Conservation (phyloP, 2,888 invertebrate genomes). For the Pandemis heparana region DNA sequence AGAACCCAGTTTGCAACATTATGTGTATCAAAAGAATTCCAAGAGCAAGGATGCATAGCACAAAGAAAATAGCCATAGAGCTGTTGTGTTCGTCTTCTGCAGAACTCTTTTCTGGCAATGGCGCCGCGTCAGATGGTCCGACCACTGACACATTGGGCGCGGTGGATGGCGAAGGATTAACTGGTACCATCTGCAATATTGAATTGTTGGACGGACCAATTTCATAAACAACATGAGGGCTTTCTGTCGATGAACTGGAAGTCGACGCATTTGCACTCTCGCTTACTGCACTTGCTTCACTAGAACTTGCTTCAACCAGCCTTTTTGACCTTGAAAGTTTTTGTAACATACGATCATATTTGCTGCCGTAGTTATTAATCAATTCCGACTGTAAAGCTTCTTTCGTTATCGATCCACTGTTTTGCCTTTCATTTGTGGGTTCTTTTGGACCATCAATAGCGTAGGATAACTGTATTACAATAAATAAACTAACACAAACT, state of each 20-base stretch:
- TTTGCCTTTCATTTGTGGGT: constrained; percentile 31
- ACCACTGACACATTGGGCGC: constrained; percentile 75
- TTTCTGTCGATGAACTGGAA: constrained; percentile 64
- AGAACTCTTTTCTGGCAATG: constrained; percentile 94
- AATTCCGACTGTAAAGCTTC: constrained; percentile 34
- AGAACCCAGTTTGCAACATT: constrained; percentile 97
- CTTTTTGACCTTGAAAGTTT: constrained; percentile 69
- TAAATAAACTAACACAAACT: constrained; percentile 39
- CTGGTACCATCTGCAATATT: constrained; percentile 63
- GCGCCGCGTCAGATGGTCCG: constrained; percentile 90
- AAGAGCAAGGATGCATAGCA: constrained; percentile 96
- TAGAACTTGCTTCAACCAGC: constrained; percentile 61
- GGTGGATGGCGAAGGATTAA: constrained; percentile 68
- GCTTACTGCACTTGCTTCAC: constrained; percentile 59
- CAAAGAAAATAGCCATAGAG: constrained; percentile 99
- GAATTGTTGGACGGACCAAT: constrained; percentile 69
- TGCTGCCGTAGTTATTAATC: constrained; percentile 36
- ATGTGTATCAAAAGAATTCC: constrained; percentile 97
- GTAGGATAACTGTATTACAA: constrained; percentile 35
- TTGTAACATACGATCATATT: constrained; percentile 43
- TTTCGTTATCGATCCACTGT: constrained; percentile 37
- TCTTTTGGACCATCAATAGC: constrained; percentile 20
- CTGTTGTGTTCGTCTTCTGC: constrained; percentile 98
- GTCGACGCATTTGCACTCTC: constrained; percentile 52
- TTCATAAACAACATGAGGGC: constrained; percentile 65